phyloP scores from a whole-genome alignment of 2,797 vertebrate genomes.

The Chaenodraco wilsoni region DNA sequence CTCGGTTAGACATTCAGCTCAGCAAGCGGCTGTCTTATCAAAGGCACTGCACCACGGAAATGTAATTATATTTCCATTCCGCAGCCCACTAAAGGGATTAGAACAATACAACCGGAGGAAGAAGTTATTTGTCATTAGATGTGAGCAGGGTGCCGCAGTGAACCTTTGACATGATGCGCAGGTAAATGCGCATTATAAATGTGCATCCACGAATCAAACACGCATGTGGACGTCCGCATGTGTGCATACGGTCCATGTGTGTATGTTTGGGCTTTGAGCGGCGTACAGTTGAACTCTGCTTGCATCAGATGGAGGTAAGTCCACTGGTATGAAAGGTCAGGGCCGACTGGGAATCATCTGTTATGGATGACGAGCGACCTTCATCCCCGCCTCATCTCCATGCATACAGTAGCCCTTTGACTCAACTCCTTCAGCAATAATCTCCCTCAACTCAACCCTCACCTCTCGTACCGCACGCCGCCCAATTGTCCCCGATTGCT shows the following conservation, averaged over 20 bases:
- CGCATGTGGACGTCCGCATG: background rate
- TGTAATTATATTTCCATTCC: constrained; percentile 85
- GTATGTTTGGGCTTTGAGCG: constrained; percentile 12
- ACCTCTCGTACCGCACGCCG: constrained; percentile 45
- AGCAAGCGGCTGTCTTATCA: constrained; percentile 82
- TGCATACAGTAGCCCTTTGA: constrained; percentile 67
- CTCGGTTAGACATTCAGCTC: constrained; percentile 83
- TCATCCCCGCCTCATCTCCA: constrained; percentile 76
- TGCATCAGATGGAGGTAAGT: constrained; percentile 44
- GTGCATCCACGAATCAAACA: constrained; percentile 17
- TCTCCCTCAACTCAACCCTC: constrained; percentile 63
- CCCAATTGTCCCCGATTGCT: constrained; percentile 59
- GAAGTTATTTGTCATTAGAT: constrained; percentile 84
- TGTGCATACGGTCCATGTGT: constrained; percentile 2
- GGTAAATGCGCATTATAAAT: constrained; percentile 50
- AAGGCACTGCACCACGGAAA: constrained; percentile 80
- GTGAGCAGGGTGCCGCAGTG: constrained; percentile 71
- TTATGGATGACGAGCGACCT: constrained; percentile 78
- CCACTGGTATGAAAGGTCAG: constrained; percentile 76
- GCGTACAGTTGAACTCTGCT: constrained; percentile 68
- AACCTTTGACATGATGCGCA: constrained; percentile 79
- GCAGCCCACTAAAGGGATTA: constrained; percentile 83
- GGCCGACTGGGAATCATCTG: constrained; percentile 75
- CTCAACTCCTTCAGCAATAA: constrained; percentile 58
- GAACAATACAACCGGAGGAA: constrained; percentile 82